Evolutionary conservation across 35 echinoderm and acorn worm genomes (phyloP).

Genomic region (Lytechinus variegatus): DNA sequence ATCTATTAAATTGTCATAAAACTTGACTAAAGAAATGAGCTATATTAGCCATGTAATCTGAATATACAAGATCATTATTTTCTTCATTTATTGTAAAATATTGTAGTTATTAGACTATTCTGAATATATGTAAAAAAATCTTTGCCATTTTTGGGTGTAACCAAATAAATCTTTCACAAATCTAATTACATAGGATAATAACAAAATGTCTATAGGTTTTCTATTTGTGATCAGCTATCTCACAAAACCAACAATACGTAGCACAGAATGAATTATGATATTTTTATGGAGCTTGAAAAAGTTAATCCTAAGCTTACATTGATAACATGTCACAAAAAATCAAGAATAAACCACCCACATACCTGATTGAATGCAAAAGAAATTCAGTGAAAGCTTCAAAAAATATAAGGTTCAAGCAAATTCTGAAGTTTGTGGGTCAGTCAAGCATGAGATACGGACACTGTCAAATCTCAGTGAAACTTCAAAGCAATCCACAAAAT

Average conservation of each 20-base stretch:
- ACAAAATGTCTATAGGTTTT: not conserved
- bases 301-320: no score
- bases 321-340: not conserved
- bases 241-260: no score
- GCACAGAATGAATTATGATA: not conserved
- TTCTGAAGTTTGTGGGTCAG: no score
- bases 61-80: not conserved
- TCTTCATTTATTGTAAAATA: not conserved
- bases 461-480: no score
- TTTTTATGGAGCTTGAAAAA: not conserved
- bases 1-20: not conserved
- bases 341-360: not conserved
- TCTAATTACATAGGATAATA: not conserved
- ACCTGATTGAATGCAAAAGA: not conserved
- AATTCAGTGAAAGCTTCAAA: no score
- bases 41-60: not conserved
- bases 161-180: not conserved
- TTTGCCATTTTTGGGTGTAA: not conserved
- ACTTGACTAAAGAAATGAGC: not conserved
- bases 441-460: no score
- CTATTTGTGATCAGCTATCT: no score
- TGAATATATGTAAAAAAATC: not conserved
- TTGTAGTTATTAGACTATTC: no score
- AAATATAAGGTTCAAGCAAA: no score
- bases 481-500: no score